Base-by-base conservation (phyloP, 2,113 vertebrate genomes). In the Sinosuthora webbiana region DNA sequence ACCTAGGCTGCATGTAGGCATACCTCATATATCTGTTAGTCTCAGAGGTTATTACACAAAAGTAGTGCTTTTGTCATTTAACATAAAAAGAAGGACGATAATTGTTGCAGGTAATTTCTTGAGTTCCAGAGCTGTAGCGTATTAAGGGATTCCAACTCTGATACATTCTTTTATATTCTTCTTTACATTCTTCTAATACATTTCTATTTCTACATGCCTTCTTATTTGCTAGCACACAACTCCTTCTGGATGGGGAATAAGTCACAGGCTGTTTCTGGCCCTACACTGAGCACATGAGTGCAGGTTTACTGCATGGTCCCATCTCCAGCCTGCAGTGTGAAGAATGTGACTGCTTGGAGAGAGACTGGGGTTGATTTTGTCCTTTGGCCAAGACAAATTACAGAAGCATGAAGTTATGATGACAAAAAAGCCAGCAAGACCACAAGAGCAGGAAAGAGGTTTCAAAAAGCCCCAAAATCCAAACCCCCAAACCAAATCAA, bases 331-430 rank as follows among this genome's bases (percentile, higher is more conserved):
- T 60, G 60, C 42, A 44, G 53, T 6, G 30, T 9, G 47, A 56
- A 55, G 68, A 94, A 37, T 24, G 24, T 0, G 13, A 37, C 18
- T 85, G 13, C 10, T 53, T 27, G n/a, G 42, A 80, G 31, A 77
- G 42, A 78, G 8, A 39, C 8, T 55, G 70, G 23, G 17, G 62
- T 44, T 80, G 73, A 23, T 70, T 76, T 63, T 68, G 37, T 71
- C 16, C 24, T 85, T 82, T 74, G n/a, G 22, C 44, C 82, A 89
- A 73, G 87, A 64, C 17, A 93, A 87, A 82, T 77, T 60, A n/a
- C 62, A 82, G 76, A 84, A 80, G 27, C 24, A 19, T 67, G 60
- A 91, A 42, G 16, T 70, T 88, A 35, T 7, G 50, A 93, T 64
- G 59, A 64, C 59, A 86, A 74, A 80, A 80, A 87, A 94, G 19